Percentiles rank a stretch among this genome's conserved stretches.
phyloP scores from a whole-genome alignment of 2,797 vertebrate genomes.

The Hydrophis major region DNA sequence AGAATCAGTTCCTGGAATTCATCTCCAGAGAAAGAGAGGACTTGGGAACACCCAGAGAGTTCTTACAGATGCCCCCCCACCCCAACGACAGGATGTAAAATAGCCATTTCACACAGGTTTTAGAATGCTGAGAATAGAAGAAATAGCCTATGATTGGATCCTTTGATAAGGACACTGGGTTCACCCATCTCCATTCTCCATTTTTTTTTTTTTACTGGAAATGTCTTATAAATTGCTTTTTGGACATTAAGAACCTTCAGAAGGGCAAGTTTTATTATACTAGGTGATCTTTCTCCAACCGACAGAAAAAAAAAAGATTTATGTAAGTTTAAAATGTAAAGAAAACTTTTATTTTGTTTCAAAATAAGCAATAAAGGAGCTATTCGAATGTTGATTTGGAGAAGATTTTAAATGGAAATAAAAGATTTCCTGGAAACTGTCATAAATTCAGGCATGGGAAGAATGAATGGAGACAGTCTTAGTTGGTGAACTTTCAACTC shows the following conservation, averaged over 20 bases:
- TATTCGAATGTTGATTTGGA: neutral
- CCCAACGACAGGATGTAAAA: neutral
- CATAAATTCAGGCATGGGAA: no score
- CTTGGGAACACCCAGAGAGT: neutral
- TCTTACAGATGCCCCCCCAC: neutral
- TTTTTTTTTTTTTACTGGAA: neutral
- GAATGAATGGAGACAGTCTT: no score
- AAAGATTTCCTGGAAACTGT: neutral
- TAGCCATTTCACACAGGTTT: neutral
- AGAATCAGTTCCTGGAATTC: neutral
- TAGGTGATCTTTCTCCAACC: neutral
- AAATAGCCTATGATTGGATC: neutral
- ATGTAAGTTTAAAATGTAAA: neutral
- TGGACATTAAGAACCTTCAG: neutral
- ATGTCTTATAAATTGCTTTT: neutral
- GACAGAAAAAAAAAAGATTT: neutral
- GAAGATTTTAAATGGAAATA: neutral
- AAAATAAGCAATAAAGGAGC: neutral
- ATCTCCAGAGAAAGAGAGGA: neutral
- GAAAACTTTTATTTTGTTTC: neutral
- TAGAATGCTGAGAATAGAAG: neutral
- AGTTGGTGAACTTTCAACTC: no score
- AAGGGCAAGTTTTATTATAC: neutral
- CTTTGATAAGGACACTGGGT: neutral
- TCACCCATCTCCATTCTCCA: neutral